These are phyloP conservation scores for Troides aeacus DNA, from an alignment of 2,888 invertebrate genomes.

Conservation along the genomic window DNA sequence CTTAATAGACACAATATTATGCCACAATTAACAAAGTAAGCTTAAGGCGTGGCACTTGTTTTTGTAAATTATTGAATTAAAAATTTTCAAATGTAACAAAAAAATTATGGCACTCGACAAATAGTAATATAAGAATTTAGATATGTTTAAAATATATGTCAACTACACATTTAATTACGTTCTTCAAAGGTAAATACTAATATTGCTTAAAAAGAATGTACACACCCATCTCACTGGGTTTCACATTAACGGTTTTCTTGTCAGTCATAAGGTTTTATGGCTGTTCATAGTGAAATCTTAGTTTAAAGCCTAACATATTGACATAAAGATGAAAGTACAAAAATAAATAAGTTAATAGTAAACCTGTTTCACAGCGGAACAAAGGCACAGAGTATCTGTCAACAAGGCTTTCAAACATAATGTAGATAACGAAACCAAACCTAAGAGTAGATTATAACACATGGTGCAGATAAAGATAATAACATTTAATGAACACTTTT, in stretches of 20 bases:
- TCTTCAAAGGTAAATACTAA: slow-evolving; percentile 28
- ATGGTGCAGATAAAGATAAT: not conserved
- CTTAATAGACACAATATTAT: slow-evolving; percentile 13
- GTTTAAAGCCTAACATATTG: slow-evolving; percentile 31
- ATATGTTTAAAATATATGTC: slow-evolving; percentile 10
- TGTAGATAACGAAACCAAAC: slow-evolving; percentile 24
- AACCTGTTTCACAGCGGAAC: slow-evolving; percentile 23
- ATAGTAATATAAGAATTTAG: slow-evolving; percentile 13
- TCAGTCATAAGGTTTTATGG: slow-evolving; percentile 31
- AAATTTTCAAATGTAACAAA: slow-evolving; percentile 35
- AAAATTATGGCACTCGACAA: slow-evolving; percentile 2
- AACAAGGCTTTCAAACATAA: slow-evolving; percentile 23
- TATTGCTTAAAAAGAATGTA: slow-evolving; percentile 30
- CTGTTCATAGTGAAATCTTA: slow-evolving; percentile 25
- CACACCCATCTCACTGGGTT: slow-evolving; percentile 38
- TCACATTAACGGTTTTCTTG: slow-evolving; percentile 32
- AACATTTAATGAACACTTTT: not conserved
- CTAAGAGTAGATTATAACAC: not conserved
- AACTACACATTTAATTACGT: slow-evolving; percentile 9
- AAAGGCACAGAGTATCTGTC: slow-evolving; percentile 20
- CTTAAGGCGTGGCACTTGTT: slow-evolving; percentile 69
- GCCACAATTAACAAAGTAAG: slow-evolving; percentile 37
- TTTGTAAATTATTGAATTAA: slow-evolving; percentile 60
- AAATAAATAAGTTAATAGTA: slow-evolving; percentile 33
- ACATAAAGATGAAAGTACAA: slow-evolving; percentile 5